Base-by-base conservation (phyloP, 2,888 invertebrate genomes). In the Drosophila robusta region DNA sequence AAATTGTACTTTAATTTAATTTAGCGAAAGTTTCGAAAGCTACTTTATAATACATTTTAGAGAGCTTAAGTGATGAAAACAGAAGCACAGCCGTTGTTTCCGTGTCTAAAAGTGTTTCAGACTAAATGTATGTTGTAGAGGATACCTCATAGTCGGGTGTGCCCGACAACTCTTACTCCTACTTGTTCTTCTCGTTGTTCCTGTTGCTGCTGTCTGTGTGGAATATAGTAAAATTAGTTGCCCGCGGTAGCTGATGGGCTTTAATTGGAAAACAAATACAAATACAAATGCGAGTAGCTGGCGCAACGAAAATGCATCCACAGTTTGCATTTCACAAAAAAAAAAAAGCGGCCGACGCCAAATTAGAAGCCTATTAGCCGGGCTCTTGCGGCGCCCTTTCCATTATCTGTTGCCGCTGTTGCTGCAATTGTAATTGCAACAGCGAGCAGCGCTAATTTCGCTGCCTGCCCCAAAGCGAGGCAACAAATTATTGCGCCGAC, bases 281-380 rank as follows among this genome's bases (percentile, higher is more conserved):
- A 34, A 34, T 34, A 26, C 38, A 42, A 44, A 52, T 50, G 50
- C 51, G 8, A 42, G 24, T 7, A 52, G 14, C 36, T 22, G 18
- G 36, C 47, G 26, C 46, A 58, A 67, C 60, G 42, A 39, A 61
- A 70, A 63, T 46, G 60, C 65, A 71, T 55, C 46, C 46, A 39
- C 52, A 39, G 24, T 45, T 49, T 16, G n/a, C 54, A 41, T 36
- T 60, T 38, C 32, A 29, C 32, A 57, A 54, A 18, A 18, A 18
- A 18, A 34, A 34, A 78, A 56, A 42, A 32, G 49, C 51, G 46
- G 49, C 45, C 61, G 57, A 62, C 46, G 69, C 56, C 75, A 80
- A 83, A 83, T 83, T 83, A 84, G 71, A 80, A 71, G 82, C 82
- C 85, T 80, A 80, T 85, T 85, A 85, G 75, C 47, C 38, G 46